Evolutionary conservation across 2,797 vertebrate species (phyloP).

Genomic region (Gallinago stenura): DNA sequence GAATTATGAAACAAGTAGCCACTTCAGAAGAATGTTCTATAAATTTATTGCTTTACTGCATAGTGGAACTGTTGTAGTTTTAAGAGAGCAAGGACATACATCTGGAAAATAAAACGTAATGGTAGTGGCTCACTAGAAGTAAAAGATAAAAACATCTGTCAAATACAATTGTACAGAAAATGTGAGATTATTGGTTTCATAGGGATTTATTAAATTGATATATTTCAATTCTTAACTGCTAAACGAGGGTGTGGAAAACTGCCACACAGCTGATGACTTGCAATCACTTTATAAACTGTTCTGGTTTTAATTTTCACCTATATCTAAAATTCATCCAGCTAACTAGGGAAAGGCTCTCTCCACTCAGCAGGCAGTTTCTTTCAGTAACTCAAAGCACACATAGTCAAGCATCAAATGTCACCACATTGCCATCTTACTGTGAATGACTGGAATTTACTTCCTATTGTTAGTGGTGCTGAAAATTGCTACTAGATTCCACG

Average conservation of each 20-base stretch:
- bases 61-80: constrained; percentile 46
- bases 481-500: constrained; percentile 66
- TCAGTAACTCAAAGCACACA: constrained; percentile 48
- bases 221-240: constrained; percentile 67
- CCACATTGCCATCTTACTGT: constrained; percentile 80
- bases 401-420: constrained; percentile 78
- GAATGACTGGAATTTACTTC: constrained; percentile 77
- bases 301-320: constrained; percentile 50
- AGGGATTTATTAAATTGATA: constrained; percentile 83
- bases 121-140: constrained; percentile 44
- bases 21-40: constrained; percentile 71
- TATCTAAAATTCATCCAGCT: constrained; percentile 58
- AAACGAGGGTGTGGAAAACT: background rate
- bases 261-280: background rate
- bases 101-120: constrained; percentile 77
- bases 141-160: constrained; percentile 72
- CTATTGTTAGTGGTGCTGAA: constrained; percentile 74
- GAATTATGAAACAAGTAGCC: constrained; percentile 74
- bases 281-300: constrained; percentile 48
- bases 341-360: constrained; percentile 28
- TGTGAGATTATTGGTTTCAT: constrained; percentile 76
- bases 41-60: constrained; percentile 67
- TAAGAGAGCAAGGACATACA: constrained; percentile 76
- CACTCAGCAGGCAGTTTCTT: constrained; percentile 26
- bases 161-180: constrained; percentile 71